Conservation (phyloP, 2,888 invertebrate species). For the Oithona nana region DNA sequence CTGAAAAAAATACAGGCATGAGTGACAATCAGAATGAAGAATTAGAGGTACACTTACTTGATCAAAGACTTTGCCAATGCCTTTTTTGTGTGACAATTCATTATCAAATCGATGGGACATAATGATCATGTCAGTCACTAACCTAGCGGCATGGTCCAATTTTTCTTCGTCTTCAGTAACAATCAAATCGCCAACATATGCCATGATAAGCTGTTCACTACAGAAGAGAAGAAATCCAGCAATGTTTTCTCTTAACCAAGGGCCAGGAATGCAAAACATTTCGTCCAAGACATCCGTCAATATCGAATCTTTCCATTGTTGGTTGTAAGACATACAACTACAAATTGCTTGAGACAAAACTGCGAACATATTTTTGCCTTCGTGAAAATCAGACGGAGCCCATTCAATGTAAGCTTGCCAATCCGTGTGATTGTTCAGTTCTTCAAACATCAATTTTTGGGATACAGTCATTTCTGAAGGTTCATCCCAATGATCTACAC, state of each 20-base stretch:
- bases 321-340: background rate
- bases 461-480: background rate
- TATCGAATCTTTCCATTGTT: background rate
- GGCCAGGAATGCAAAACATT: background rate
- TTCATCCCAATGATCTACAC: background rate
- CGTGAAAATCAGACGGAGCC: background rate
- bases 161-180: background rate
- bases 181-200: background rate
- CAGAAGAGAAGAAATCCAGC: conserved; percentile 13
- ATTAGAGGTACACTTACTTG: background rate
- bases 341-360: conserved; percentile 3
- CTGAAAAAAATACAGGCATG: too few relatives aligned
- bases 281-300: background rate
- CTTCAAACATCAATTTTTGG: background rate
- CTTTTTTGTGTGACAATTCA: background rate
- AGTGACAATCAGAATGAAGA: too few relatives aligned
- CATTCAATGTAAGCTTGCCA: background rate
- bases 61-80: conserved; percentile 7
- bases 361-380: conserved; percentile 6
- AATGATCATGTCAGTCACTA: conserved; percentile 6
- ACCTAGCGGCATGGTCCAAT: background rate
- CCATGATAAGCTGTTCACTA: conserved; percentile 5
- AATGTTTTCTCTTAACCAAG: conserved; percentile 7
- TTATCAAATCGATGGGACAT: conserved; percentile 7
- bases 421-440: background rate